phyloP scores from a whole-genome alignment of 2,888 invertebrate species.

The Rugalucina vietnamica region DNA sequence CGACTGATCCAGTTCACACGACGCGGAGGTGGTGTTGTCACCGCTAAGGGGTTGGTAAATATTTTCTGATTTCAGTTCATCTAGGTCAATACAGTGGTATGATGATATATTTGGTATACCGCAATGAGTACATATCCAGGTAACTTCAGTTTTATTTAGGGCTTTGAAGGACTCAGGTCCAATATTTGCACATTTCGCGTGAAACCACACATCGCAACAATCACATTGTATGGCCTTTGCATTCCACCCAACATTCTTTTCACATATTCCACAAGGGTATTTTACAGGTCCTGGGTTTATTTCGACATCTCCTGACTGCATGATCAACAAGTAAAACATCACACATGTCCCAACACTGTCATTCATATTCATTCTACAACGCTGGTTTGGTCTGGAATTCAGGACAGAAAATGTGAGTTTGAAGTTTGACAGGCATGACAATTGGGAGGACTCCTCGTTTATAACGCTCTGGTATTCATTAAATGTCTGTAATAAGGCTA shows the following conservation, averaged over 20 bases:
- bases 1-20: neutral
- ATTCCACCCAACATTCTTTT: neutral
- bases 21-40: neutral
- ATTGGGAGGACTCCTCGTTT: neutral
- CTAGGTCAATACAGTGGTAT: neutral
- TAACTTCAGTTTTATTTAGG: neutral
- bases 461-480: neutral
- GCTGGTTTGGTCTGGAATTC: neutral
- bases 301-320: neutral
- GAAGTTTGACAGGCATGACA: neutral
- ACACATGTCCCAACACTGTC: neutral
- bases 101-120: neutral
- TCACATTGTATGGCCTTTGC: neutral
- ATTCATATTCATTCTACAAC: conserved; percentile 1
- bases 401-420: neutral
- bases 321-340: neutral
- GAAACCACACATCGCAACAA: neutral
- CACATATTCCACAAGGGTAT: neutral
- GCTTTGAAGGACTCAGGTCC: neutral
- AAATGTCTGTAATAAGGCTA: neutral
- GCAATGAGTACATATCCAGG: neutral
- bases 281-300: conserved; percentile 11
- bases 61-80: neutral
- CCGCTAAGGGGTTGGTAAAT: neutral
- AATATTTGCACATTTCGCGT: conserved; percentile 16